These are phyloP conservation scores for Cylindroiulus punctatus DNA, from an alignment of 2,888 invertebrate species.

Conservation along the genomic window DNA sequence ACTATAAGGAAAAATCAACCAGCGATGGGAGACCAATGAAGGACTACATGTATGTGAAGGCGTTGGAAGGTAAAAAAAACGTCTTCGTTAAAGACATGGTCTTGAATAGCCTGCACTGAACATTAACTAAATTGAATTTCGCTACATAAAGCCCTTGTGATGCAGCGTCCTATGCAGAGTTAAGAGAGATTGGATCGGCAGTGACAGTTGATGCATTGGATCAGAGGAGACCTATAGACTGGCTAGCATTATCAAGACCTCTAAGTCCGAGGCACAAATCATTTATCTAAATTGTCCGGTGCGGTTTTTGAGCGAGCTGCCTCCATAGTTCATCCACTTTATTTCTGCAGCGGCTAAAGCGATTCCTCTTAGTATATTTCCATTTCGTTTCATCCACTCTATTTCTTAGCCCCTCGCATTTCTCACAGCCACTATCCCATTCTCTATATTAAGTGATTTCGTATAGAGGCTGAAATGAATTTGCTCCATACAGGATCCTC, in stretches of 20 bases:
- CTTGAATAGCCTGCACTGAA: constrained; percentile 2
- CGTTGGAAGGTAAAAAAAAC: not conserved
- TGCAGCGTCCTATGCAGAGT: constrained; percentile 18
- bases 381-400: constrained; percentile 18
- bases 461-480: constrained; percentile 2
- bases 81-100: constrained; percentile 1
- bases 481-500: not conserved
- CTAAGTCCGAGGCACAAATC: constrained; percentile 18
- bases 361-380: constrained; percentile 18
- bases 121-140: constrained; percentile 18
- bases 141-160: constrained; percentile 8
- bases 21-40: not conserved
- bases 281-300: constrained; percentile 18
- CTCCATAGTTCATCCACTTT: constrained; percentile 18
- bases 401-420: constrained; percentile 18
- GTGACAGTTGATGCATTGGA: constrained; percentile 18
- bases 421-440: constrained; percentile 8
- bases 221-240: constrained; percentile 5
- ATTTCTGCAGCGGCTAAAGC: constrained; percentile 18
- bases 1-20: too few species aligned
- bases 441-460: constrained; percentile 18
- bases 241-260: constrained; percentile 18
- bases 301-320: constrained; percentile 18
- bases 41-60: not conserved
- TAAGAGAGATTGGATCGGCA: constrained; percentile 18